phyloP scores from a whole-genome alignment of 2,113 vertebrate genomes.

The Todiramphus saurophagus region DNA sequence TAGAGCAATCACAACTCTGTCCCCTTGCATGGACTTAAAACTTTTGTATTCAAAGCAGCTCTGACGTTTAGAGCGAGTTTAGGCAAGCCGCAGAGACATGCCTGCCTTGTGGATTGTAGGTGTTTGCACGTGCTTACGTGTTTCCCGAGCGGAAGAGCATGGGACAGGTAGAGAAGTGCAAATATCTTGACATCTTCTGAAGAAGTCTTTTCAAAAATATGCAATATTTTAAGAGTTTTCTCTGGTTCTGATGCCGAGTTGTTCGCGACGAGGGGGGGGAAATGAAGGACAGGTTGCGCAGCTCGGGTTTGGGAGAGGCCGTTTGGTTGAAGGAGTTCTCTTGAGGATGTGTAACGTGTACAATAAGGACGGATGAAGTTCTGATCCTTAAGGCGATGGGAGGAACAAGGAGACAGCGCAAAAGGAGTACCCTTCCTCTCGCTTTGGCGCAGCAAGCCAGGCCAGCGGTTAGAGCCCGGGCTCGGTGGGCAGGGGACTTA shows the following conservation, averaged over 20 bases:
- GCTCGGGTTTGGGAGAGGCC: neutral
- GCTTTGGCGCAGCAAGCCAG: neutral
- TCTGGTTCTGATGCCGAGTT: constrained; percentile 50
- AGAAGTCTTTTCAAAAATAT: constrained; percentile 49
- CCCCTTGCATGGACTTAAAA: constrained; percentile 57
- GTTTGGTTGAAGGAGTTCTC: neutral
- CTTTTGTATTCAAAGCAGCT: constrained; percentile 71
- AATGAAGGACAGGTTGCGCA: neutral
- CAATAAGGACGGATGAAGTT: neutral
- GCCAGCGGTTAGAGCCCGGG: neutral
- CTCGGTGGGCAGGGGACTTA: neutral
- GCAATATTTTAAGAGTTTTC: constrained; percentile 63
- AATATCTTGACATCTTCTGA: constrained; percentile 34
- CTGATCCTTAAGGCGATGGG: neutral
- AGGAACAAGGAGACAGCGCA: neutral
- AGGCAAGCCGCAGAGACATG: constrained; percentile 44
- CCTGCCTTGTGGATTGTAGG: constrained; percentile 29
- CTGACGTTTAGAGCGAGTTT: constrained; percentile 53
- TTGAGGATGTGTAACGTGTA: neutral
- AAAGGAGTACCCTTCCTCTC: neutral
- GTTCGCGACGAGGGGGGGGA: neutral
- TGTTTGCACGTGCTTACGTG: constrained; percentile 53
- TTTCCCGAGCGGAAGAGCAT: constrained; percentile 38
- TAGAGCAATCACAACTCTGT: constrained; percentile 61
- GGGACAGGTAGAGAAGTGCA: constrained; percentile 62